phyloP scores from a whole-genome alignment of 2,888 invertebrate genomes.

The Conomelus anceps region DNA sequence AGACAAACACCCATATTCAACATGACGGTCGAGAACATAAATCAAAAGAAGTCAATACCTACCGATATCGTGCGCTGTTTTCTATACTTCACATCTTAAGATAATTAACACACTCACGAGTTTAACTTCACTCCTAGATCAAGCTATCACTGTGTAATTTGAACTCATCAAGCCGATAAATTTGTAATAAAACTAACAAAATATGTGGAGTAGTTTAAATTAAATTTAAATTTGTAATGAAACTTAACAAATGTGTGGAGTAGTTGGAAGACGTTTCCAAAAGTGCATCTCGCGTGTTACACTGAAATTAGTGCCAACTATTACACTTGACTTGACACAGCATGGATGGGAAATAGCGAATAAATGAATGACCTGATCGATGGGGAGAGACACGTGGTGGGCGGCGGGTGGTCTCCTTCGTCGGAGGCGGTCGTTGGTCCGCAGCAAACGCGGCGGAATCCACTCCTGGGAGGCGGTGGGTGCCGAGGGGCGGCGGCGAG shows the following conservation, averaged over 20 bases:
- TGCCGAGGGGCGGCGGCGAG: constrained; percentile 4
- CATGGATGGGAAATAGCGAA: too few relatives aligned
- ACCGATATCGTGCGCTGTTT: background rate
- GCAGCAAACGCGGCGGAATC: constrained; percentile 8
- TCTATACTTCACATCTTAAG: background rate
- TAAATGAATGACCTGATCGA: background rate
- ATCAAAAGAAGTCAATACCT: background rate
- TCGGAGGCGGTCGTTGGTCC: background rate
- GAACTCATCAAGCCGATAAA: background rate
- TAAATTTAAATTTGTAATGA: too few relatives aligned
- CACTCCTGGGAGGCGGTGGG: background rate
- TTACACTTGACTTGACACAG: too few relatives aligned
- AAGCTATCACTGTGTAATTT: too few relatives aligned
- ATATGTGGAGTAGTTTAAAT: too few relatives aligned
- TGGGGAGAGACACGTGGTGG: background rate
- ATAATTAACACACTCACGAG: background rate
- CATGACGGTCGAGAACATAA: too few relatives aligned
- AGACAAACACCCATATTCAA: too few relatives aligned
- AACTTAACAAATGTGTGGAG: too few relatives aligned
- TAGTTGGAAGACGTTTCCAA: too few relatives aligned
- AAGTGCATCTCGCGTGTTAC: too few relatives aligned
- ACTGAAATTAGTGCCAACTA: too few relatives aligned
- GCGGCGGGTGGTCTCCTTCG: background rate
- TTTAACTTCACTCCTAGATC: background rate
- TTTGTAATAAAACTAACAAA: too few relatives aligned